phyloP scores from a whole-genome alignment of 2,113 vertebrate species.

The Lophura nycthemera region DNA sequence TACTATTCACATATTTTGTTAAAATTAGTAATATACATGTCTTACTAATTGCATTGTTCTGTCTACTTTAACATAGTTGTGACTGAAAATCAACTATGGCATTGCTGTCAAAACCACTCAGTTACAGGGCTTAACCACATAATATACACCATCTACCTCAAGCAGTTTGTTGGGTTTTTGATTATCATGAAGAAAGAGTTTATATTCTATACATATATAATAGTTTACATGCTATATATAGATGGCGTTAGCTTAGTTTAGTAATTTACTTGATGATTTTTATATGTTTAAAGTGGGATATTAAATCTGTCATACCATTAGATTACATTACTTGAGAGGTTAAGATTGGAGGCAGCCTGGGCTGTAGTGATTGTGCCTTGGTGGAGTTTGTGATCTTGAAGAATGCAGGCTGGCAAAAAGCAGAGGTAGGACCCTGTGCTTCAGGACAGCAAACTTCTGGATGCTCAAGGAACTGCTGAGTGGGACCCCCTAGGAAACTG shows the following conservation, averaged over 20 bases:
- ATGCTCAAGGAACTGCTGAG: too few species aligned
- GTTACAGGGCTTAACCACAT: background rate
- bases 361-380: too few species aligned
- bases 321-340: background rate
- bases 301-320: background rate
- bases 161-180: background rate
- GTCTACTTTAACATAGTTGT: background rate
- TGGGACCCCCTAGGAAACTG: too few species aligned
- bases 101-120: slow-evolving; percentile 10
- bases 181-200: background rate
- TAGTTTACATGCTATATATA: background rate
- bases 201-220: too few species aligned
- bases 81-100: background rate
- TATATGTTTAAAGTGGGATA: background rate
- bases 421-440: too few species aligned
- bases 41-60: background rate
- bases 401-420: too few species aligned
- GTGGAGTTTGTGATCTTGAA: too few species aligned
- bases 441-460: too few species aligned
- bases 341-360: too few species aligned
- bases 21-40: background rate
- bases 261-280: background rate
- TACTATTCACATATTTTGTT: slow-evolving; percentile 6
- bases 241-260: background rate
- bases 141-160: background rate